A percentile compares a stretch with the other conserved stretches of the same genome.
Evolutionary conservation across 1,140 invertebrate genomes (phyloP).

Genomic region (Branchinecta lindahli): DNA sequence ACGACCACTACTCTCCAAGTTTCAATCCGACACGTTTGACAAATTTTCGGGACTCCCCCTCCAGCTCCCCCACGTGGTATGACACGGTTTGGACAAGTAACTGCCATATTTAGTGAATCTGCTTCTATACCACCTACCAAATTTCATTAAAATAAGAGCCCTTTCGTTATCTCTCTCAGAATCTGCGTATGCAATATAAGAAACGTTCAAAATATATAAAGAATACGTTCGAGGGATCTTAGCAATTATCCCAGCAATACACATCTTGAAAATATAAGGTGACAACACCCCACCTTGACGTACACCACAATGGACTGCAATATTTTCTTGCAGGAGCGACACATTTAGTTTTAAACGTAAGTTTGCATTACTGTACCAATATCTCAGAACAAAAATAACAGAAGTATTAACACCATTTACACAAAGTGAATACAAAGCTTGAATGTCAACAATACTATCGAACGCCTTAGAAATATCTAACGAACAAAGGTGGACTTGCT

Average conservation of each 20-base stretch:
- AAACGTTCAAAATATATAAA: background rate
- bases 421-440: background rate
- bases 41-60: too few relatives aligned
- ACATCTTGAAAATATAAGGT: conserved; percentile 9
- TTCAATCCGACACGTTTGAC: too few relatives aligned
- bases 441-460: conserved; percentile 5
- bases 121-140: too few relatives aligned
- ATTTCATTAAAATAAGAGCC: too few relatives aligned
- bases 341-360: conserved; percentile 6
- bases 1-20: too few relatives aligned
- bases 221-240: conserved; percentile 8
- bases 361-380: background rate
- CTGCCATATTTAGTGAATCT: too few relatives aligned
- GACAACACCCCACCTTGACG: conserved; percentile 4
- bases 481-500: too few relatives aligned
- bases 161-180: too few relatives aligned
- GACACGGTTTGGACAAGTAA: too few relatives aligned
- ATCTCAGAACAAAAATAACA: conserved; percentile 1
- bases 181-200: background rate
- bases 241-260: too few relatives aligned
- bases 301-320: conserved; percentile 8
- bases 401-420: conserved; percentile 6
- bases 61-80: too few relatives aligned
- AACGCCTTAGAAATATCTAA: conserved; percentile 8
- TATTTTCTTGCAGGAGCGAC: background rate